Evolutionary conservation across 2,797 vertebrate genomes (phyloP).

Genomic region (Spinus pinus): DNA sequence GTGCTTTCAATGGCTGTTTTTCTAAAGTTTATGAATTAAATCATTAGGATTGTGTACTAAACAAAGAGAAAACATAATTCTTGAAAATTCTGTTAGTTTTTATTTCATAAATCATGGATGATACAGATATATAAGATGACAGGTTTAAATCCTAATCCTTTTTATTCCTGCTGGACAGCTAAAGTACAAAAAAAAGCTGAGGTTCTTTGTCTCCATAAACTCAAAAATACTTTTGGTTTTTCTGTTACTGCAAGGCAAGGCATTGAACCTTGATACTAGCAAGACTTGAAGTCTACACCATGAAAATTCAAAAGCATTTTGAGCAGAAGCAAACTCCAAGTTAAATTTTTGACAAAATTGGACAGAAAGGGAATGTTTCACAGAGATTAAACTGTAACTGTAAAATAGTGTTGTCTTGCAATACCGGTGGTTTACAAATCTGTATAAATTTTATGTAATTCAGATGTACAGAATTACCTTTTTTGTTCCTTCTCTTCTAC

Average conservation of each 20-base stretch:
- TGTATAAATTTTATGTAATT: background rate
- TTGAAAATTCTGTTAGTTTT: background rate
- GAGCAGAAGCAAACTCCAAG: background rate
- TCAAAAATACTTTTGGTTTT: background rate
- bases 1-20: background rate
- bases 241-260: background rate
- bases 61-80: fast-evolving
- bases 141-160: background rate
- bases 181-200: background rate
- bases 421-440: background rate
- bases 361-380: background rate
- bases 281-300: background rate
- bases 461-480: background rate
- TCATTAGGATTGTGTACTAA: background rate
- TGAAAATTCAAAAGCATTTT: background rate
- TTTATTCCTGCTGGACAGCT: background rate
- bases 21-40: background rate
- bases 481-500: background rate
- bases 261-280: background rate
- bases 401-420: background rate
- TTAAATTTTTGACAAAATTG: background rate
- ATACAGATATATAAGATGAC: background rate
- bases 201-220: background rate
- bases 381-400: background rate
- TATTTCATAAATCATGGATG: background rate